Percentiles rank a stretch among this genome's conserved stretches.
Evolutionary conservation across 2,888 invertebrate species (phyloP).

Genomic region (Rotaria macrura): DNA sequence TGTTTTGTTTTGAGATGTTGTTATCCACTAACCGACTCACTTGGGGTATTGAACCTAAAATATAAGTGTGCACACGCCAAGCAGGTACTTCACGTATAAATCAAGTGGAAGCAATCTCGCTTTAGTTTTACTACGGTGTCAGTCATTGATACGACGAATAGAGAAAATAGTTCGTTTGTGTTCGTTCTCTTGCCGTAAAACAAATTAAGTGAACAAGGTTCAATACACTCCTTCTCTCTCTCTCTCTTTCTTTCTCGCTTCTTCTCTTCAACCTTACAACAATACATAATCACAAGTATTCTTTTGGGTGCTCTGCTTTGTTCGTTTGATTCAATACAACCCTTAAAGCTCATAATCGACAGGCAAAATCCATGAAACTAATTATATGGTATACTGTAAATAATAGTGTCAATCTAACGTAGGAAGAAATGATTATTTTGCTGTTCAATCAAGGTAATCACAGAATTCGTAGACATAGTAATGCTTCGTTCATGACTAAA

Average conservation of each 20-base stretch:
- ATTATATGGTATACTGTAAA: not conserved
- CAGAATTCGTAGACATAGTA: not conserved
- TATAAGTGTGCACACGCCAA: not conserved
- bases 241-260: not conserved
- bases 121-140: not conserved
- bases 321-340: not conserved
- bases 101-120: not conserved
- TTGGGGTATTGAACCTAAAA: not conserved
- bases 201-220: not conserved
- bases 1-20: slow-evolving; percentile 11
- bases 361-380: not conserved
- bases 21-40: slow-evolving; percentile 2
- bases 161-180: no score
- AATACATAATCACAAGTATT: not conserved
- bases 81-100: not conserved
- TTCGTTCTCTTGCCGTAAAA: not conserved
- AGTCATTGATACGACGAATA: not conserved
- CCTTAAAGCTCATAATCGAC: not conserved
- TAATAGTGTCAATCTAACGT: not conserved
- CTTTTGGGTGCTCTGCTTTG: not conserved
- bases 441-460: not conserved
- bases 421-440: not conserved
- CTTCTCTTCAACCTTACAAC: not conserved
- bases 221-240: not conserved
- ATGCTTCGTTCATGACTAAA: not conserved